These are phyloP conservation scores for Aleadryas rufinucha DNA, from an alignment of 2,113 vertebrate genomes.

Conservation along the genomic window DNA sequence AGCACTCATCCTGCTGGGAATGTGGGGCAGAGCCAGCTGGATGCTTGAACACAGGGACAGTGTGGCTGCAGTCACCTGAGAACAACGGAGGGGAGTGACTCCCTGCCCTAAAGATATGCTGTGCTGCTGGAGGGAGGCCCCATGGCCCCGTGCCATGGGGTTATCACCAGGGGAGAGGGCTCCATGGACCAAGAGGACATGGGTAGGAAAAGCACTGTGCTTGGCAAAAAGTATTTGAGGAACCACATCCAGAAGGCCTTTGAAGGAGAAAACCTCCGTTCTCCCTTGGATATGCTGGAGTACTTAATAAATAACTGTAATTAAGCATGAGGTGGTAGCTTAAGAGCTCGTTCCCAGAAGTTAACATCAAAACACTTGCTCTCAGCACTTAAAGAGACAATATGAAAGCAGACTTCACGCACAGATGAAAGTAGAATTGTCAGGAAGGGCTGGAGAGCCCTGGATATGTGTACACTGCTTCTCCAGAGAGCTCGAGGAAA, in stretches of 20 bases:
- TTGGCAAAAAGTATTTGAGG: neutral
- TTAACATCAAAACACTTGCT: slow-evolving; percentile 61
- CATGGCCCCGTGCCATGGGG: rapidly evolving
- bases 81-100: neutral
- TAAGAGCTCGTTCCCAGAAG: slow-evolving; percentile 43
- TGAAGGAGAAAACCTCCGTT: neutral
- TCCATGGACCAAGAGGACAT: rapidly evolving
- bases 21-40: neutral
- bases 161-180: neutral
- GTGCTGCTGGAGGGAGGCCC: neutral
- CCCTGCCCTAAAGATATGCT: neutral
- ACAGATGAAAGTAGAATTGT: neutral
- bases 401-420: neutral
- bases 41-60: neutral
- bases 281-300: neutral
- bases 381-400: slow-evolving; percentile 25
- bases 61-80: neutral
- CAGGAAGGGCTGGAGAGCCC: neutral
- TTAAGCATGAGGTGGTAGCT: slow-evolving; percentile 46
- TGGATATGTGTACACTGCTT: neutral
- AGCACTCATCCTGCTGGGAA: neutral
- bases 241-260: neutral
- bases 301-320: slow-evolving; percentile 52
- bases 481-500: neutral
- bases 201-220: neutral